Evolutionary conservation across 2,113 vertebrate species (phyloP).

Genomic region (Perca fluviatilis): DNA sequence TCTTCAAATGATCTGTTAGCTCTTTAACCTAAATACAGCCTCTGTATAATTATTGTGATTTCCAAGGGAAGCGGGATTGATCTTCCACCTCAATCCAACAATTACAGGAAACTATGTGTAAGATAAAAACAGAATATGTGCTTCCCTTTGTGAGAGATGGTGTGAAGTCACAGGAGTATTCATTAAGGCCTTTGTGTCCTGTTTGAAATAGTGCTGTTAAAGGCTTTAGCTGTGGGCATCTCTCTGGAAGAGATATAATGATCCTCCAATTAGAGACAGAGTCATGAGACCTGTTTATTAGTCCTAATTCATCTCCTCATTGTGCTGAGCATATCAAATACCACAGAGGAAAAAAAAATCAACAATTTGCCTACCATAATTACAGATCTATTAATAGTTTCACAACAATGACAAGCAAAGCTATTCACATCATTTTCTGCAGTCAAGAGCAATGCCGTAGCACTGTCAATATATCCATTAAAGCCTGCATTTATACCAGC

Average conservation of each 20-base stretch:
- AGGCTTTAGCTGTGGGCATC: slow-evolving; percentile 79
- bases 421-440: slow-evolving; percentile 79
- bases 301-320: slow-evolving; percentile 83
- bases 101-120: slow-evolving; percentile 77
- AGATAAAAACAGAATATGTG: slow-evolving; percentile 77
- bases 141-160: slow-evolving; percentile 73
- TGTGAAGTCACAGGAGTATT: slow-evolving; percentile 85
- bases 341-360: slow-evolving; percentile 69
- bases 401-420: slow-evolving; percentile 80
- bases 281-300: slow-evolving; percentile 84
- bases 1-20: slow-evolving; percentile 50
- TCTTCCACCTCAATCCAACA: slow-evolving; percentile 75
- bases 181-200: slow-evolving; percentile 84
- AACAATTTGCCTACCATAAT: slow-evolving; percentile 81
- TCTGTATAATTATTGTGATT: slow-evolving; percentile 64
- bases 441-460: slow-evolving; percentile 79
- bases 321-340: slow-evolving; percentile 84
- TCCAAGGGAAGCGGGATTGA: slow-evolving; percentile 54
- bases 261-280: slow-evolving; percentile 84
- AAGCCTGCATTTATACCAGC: slow-evolving; percentile 75
- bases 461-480: slow-evolving; percentile 81
- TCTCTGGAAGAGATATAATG: slow-evolving; percentile 82
- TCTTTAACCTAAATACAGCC: slow-evolving; percentile 63
- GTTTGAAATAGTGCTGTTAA: slow-evolving; percentile 81
- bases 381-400: slow-evolving; percentile 86